Base-by-base conservation (phyloP, 2,113 vertebrate species). In the Asarcornis scutulata region DNA sequence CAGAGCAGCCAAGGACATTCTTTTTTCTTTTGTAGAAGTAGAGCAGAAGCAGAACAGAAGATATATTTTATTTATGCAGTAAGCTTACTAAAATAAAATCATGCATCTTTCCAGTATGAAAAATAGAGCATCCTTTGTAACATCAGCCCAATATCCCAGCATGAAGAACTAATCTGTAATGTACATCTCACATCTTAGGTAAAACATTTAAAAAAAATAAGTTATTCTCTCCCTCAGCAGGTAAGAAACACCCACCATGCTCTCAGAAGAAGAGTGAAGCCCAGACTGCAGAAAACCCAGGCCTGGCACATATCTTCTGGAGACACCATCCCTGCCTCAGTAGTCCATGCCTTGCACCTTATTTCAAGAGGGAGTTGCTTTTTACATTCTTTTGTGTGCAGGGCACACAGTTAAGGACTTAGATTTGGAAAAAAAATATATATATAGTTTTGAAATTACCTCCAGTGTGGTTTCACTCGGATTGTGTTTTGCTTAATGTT, bases 211-310 rank as follows among this genome's bases (percentile, higher is more conserved):
- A 18, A 48, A 48, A 80, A 80, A 46, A 69, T 56, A 25, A 12
- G 11, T 25, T 75, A 42, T 16, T 22, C 14, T 23, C 32, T 40
- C 29, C 13, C 46, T n/a, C 50, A 26, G 44, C 22, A 36, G 34
- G n/a, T 1, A 27, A 18, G 20, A 52, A 71, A 53, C 0, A 1
- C 2, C 14, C 25, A 59, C 14, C 13, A 13, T 6, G 10, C 15
- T 53, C 84, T 66, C 56, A 69, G 32, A 20, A 50, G 16, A 4
- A 18, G 11, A 29, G 4, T 7, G 34, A 73, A 62, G 55, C 17
- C 22, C 44, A n/a, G 40, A 50, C 74, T 5, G 15, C 46, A 16
- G 36, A 69, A 25, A 64, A 64, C 15, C 7, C 56, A 32, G 14
- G 20, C n/a, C 42, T 59, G 36, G 21, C 50, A 75, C 36, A 64